Conservation (phyloP, 2,888 invertebrate genomes). For the Mallateleia sp. region DNA sequence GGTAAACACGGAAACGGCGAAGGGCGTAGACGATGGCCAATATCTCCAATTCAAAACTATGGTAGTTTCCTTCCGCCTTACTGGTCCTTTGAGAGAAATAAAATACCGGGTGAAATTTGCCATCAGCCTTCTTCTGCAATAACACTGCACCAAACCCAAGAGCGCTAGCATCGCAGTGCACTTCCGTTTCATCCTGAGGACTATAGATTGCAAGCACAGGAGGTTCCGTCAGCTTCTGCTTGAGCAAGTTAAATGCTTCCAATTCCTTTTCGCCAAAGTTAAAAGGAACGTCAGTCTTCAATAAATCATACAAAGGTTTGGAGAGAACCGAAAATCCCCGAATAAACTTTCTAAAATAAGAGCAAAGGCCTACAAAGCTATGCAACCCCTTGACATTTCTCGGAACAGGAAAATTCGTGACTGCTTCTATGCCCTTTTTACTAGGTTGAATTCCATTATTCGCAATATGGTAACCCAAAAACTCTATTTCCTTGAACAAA, state of each 20-base stretch:
- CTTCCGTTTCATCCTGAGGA: conserved; percentile 83
- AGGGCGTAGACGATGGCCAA: conserved; percentile 79
- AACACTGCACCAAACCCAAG: conserved; percentile 84
- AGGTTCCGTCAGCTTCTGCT: conserved; percentile 68
- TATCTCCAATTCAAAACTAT: conserved; percentile 85
- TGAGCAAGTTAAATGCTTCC: conserved; percentile 79
- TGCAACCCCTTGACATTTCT: conserved; percentile 73
- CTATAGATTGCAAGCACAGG: conserved; percentile 84
- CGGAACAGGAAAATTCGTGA: conserved; percentile 80
- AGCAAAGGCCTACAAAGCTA: conserved; percentile 82
- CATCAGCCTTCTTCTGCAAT: conserved; percentile 82
- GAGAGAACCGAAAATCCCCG: conserved; percentile 79
- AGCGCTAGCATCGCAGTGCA: conserved; percentile 86
- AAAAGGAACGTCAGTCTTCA: conserved; percentile 73
- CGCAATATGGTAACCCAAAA: conserved; percentile 80
- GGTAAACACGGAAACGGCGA: conserved; percentile 81
- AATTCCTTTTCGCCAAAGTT: conserved; percentile 79
- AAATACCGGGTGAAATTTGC: conserved; percentile 83
- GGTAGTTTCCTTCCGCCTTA: conserved; percentile 80
- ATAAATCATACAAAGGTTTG: conserved; percentile 83
- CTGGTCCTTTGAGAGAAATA: conserved; percentile 84
- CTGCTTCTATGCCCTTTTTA: conserved; percentile 72
- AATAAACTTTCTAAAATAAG: conserved; percentile 83
- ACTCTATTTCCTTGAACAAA: conserved; percentile 73
- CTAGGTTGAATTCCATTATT: conserved; percentile 76